Evolutionary conservation across 2,888 invertebrate species (phyloP).

Genomic region (Deilephila porcellus): DNA sequence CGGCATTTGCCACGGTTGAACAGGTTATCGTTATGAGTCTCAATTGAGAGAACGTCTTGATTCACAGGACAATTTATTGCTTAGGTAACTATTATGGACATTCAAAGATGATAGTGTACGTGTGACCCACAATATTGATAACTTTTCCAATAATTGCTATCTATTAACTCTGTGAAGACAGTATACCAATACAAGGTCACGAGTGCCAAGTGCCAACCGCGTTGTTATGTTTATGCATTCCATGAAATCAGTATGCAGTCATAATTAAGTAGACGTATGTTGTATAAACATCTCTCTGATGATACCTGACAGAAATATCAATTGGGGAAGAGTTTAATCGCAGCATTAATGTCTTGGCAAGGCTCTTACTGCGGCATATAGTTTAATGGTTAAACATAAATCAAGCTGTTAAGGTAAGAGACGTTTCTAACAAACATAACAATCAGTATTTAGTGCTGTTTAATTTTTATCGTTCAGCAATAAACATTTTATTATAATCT

Average conservation of each 20-base stretch:
- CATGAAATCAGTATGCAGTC: constrained; percentile 9
- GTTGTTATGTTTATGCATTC: constrained; percentile 16
- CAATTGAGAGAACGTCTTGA: constrained; percentile 63
- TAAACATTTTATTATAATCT: background rate
- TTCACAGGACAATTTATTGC: constrained; percentile 54
- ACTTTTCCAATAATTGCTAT: constrained; percentile 9
- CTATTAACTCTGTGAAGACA: background rate
- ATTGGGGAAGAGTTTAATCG: background rate
- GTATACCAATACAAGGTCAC: constrained; percentile 4
- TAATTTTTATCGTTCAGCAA: constrained; percentile 3
- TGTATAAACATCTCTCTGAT: background rate
- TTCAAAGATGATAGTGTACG: background rate
- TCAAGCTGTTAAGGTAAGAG: background rate
- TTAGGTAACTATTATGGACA: constrained; percentile 35
- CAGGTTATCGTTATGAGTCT: constrained; percentile 68
- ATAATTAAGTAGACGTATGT: constrained; percentile 7
- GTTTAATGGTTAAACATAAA: background rate
- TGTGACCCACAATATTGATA: constrained; percentile 17
- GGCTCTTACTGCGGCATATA: background rate
- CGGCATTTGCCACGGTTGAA: constrained; percentile 50
- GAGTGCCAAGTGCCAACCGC: background rate
- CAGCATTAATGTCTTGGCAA: background rate
- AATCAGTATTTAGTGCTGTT: background rate
- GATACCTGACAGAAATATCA: constrained; percentile 1
- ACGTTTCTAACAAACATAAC: background rate